Evolutionary conservation across 2,888 invertebrate genomes (phyloP).

Genomic region (Nezara viridula): DNA sequence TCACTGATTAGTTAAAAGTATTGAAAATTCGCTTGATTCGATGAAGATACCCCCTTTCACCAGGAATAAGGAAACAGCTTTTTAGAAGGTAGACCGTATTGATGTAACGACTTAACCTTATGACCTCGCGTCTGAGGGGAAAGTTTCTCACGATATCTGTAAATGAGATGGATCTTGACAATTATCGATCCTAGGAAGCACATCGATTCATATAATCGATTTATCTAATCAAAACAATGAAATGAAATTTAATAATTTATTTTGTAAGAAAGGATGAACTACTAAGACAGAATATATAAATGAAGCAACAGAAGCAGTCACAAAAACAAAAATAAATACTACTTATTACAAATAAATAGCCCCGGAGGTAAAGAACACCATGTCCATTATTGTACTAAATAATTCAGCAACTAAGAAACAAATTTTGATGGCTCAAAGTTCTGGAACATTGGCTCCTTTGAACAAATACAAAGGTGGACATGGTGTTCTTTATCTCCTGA

Average conservation of each 20-base stretch:
- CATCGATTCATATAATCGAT: background rate
- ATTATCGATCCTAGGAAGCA: background rate
- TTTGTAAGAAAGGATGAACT: no score
- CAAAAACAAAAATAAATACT: no score
- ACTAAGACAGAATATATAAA: no score
- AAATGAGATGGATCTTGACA: background rate
- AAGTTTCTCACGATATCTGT: slow-evolving; percentile 29
- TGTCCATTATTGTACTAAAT: no score
- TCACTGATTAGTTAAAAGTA: background rate
- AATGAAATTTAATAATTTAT: background rate
- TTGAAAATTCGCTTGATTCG: background rate
- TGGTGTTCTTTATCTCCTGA: no score
- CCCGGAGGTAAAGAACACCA: no score
- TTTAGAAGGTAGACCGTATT: background rate
- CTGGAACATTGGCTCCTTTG: no score
- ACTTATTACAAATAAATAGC: no score
- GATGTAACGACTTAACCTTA: background rate
- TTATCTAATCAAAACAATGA: background rate
- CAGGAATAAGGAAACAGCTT: background rate
- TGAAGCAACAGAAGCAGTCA: no score
- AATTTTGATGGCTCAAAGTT: no score
- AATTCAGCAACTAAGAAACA: no score
- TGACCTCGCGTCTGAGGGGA: background rate
- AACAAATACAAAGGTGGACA: no score
- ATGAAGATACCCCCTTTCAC: background rate